Evolutionary conservation across 1,140 invertebrate genomes (phyloP).

Genomic region (Drosophila tropicalis): DNA sequence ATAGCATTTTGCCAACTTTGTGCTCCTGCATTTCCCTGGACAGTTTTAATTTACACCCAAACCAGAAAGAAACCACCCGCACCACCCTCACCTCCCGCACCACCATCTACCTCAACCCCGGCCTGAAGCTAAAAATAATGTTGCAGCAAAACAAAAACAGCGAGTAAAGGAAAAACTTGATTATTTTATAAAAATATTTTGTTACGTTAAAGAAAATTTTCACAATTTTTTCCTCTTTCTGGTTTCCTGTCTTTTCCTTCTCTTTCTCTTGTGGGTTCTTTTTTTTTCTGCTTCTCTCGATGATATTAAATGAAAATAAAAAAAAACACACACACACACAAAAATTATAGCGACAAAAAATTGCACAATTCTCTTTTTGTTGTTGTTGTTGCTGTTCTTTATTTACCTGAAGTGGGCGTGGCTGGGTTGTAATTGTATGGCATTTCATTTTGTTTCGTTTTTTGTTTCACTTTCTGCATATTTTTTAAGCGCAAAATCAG

Average conservation of each 20-base stretch:
- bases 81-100: neutral
- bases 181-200: slow-evolving; percentile 80
- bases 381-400: slow-evolving; percentile 21
- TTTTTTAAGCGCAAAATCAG: slow-evolving; percentile 78
- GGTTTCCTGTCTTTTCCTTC: neutral
- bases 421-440: slow-evolving; percentile 44
- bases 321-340: slow-evolving; percentile 32
- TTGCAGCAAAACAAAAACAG: slow-evolving; percentile 65
- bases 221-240: slow-evolving; percentile 29
- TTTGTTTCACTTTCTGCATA: slow-evolving; percentile 62
- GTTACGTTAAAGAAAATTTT: slow-evolving; percentile 70
- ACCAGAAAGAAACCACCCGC: slow-evolving; percentile 24
- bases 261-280: slow-evolving; percentile 7
- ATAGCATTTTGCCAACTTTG: slow-evolving; percentile 20
- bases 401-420: slow-evolving; percentile 20
- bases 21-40: slow-evolving; percentile 9
- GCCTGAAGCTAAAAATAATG: slow-evolving; percentile 56
- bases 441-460: slow-evolving; percentile 47
- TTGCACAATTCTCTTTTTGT: slow-evolving; percentile 43
- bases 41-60: slow-evolving; percentile 56
- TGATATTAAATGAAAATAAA: slow-evolving; percentile 77
- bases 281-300: slow-evolving; percentile 55
- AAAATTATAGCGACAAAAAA: slow-evolving; percentile 58
- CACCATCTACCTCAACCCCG: neutral
- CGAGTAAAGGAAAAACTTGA: slow-evolving; percentile 63